Evolutionary conservation across 1,140 invertebrate genomes (phyloP).

Genomic region (Wiebesia pumilae): DNA sequence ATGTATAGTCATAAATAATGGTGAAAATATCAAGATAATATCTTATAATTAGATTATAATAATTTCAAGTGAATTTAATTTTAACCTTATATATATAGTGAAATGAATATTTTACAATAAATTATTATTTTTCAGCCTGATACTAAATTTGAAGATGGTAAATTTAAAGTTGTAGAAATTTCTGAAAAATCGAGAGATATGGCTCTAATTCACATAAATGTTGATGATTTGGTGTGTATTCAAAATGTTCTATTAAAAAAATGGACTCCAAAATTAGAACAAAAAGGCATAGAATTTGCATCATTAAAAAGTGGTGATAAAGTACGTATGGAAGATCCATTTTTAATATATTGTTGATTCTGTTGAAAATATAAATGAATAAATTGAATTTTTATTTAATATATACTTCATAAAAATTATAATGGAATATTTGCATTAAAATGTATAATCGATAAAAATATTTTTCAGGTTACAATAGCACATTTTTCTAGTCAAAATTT

Average conservation of each 20-base stretch:
- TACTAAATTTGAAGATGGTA: background rate
- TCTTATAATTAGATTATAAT: background rate
- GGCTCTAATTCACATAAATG: conserved; percentile 14
- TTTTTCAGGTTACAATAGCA: conserved; percentile 30
- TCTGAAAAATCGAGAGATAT: background rate
- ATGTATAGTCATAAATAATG: too few species aligned
- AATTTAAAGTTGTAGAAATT: conserved; percentile 9
- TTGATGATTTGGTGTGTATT: conserved; percentile 7
- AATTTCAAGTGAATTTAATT: too few species aligned
- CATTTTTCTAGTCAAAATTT: conserved; percentile 49
- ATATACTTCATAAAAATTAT: background rate
- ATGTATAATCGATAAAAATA: conserved; percentile 18
- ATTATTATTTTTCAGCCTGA: conserved; percentile 23
- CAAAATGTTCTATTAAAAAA: conserved; percentile 52
- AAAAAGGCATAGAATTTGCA: conserved; percentile 56
- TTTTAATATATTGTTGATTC: background rate
- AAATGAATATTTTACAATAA: background rate
- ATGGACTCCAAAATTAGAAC: conserved; percentile 59
- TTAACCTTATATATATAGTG: too few species aligned
- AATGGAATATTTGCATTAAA: conserved; percentile 14
- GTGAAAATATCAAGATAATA: too few species aligned
- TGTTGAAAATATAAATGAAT: too few species aligned
- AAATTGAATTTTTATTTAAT: background rate
- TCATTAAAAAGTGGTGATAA: conserved; percentile 58
- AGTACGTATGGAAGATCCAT: conserved; percentile 48